Evolutionary conservation across 2,888 invertebrate genomes (phyloP).

Genomic region (Eucera pruinosa): DNA sequence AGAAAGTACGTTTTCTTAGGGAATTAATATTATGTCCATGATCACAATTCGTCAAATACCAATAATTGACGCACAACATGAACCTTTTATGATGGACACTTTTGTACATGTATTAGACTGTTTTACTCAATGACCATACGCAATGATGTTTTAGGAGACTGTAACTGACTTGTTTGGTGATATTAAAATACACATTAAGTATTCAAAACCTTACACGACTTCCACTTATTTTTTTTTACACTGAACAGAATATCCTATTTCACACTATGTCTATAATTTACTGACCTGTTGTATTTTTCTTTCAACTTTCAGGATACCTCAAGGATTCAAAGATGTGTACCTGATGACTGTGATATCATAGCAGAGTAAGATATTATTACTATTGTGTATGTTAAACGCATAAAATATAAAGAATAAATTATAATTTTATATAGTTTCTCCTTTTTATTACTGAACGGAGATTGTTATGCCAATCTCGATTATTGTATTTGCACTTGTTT

Average conservation of each 20-base stretch:
- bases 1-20: slow-evolving; percentile 47
- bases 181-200: slow-evolving; percentile 78
- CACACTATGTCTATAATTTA: slow-evolving; percentile 4
- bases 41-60: slow-evolving; percentile 64
- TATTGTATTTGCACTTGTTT: slow-evolving; percentile 39
- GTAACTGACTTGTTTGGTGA: slow-evolving; percentile 80
- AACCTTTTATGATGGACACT: slow-evolving; percentile 67
- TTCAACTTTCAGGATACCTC: slow-evolving; percentile 77
- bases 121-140: slow-evolving; percentile 78
- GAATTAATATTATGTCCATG: slow-evolving; percentile 51
- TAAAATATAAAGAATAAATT: slow-evolving; percentile 56
- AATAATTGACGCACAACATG: slow-evolving; percentile 69
- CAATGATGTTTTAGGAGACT: slow-evolving; percentile 76
- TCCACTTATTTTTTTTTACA: slow-evolving; percentile 69
- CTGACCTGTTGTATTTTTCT: slow-evolving; percentile 60
- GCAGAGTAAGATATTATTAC: slow-evolving; percentile 61
- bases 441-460: slow-evolving; percentile 30
- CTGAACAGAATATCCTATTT: slow-evolving; percentile 41
- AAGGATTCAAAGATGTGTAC: slow-evolving; percentile 76
- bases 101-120: slow-evolving; percentile 73
- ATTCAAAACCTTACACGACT: slow-evolving; percentile 75
- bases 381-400: slow-evolving; percentile 40
- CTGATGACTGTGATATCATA: slow-evolving; percentile 82
- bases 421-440: slow-evolving; percentile 47
- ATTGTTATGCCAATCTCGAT: background rate